Evolutionary conservation across 1,140 invertebrate species (phyloP).

Genomic region (Mya arenaria): DNA sequence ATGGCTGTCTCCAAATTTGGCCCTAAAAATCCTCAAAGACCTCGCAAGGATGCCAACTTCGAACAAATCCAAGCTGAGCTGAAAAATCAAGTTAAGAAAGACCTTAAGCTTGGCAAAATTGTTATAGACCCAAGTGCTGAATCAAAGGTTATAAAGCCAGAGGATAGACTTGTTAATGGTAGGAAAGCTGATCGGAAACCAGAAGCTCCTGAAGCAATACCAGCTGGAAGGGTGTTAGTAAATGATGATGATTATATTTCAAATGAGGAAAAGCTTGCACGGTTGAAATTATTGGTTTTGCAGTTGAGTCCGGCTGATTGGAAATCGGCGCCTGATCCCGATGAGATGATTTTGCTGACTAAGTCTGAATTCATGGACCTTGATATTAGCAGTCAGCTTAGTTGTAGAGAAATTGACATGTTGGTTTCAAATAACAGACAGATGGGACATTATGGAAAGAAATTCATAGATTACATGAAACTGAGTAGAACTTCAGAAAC

Average conservation of each 20-base stretch:
- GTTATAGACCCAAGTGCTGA: neutral
- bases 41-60: neutral
- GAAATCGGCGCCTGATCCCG: constrained; percentile 41
- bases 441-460: constrained; percentile 24
- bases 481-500: neutral
- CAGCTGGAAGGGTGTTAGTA: constrained; percentile 27
- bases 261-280: constrained; percentile 29
- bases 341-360: constrained; percentile 40
- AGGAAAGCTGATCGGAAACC: neutral
- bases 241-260: constrained; percentile 50
- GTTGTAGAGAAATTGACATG: constrained; percentile 43
- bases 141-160: neutral
- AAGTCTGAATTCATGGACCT: constrained; percentile 51
- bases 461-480: constrained; percentile 40
- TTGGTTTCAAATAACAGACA: constrained; percentile 1
- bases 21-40: no score
- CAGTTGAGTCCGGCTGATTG: constrained; percentile 27
- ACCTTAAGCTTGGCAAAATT: constrained; percentile 9
- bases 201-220: neutral
- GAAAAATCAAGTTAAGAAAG: constrained; percentile 1
- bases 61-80: neutral
- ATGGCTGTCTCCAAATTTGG: no score
- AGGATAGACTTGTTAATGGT: neutral
- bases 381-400: constrained; percentile 6
- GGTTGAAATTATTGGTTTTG: constrained; percentile 28